Conservation (phyloP, 2,888 invertebrate genomes). For the Agrochola lota region DNA sequence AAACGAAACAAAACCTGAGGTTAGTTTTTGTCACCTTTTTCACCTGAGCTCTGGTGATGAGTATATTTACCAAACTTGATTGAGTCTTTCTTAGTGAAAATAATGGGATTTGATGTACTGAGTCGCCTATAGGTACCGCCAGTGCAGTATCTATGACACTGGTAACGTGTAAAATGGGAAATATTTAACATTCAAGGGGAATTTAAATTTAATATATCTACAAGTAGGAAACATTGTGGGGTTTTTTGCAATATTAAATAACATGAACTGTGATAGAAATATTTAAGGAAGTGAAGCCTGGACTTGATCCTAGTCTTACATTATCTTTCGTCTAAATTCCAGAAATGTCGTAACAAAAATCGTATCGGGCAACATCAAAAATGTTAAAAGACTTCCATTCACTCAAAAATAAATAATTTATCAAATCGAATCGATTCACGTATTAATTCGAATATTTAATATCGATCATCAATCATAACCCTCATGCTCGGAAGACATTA, state of each 20-base stretch:
- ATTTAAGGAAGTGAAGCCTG: neutral
- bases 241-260: neutral
- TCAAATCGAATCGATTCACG: slow-evolving; percentile 81
- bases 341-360: slow-evolving; percentile 75
- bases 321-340: slow-evolving; percentile 55
- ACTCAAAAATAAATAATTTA: slow-evolving; percentile 85
- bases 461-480: slow-evolving; percentile 87
- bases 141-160: too few species aligned
- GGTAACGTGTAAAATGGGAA: neutral
- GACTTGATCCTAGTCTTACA: slow-evolving; percentile 32
- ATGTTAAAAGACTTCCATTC: slow-evolving; percentile 75
- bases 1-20: neutral
- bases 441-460: slow-evolving; percentile 84
- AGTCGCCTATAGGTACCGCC: neutral
- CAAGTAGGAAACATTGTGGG: neutral
- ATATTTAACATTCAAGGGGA: neutral
- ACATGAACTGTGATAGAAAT: neutral
- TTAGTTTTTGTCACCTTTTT: neutral
- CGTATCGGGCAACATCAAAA: slow-evolving; percentile 73
- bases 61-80: neutral
- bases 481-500: slow-evolving; percentile 80
- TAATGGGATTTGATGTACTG: neutral
- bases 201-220: neutral
- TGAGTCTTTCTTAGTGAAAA: neutral
- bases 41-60: neutral